Base-by-base conservation (phyloP, 2,797 vertebrate genomes). In the Microhierax caerulescens region DNA sequence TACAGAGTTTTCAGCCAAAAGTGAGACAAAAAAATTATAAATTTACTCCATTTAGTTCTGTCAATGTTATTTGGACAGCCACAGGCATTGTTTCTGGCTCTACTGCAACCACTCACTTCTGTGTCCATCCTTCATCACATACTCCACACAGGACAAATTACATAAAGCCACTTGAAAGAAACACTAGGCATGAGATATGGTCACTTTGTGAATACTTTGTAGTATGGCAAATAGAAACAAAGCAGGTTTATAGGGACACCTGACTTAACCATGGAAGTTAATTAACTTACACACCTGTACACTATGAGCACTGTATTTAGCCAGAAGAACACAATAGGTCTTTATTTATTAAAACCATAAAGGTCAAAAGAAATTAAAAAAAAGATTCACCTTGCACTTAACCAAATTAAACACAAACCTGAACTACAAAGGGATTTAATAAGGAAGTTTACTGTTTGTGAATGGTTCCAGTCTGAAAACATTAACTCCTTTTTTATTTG, bases 61-160 rank as follows among this genome's bases (percentile, higher is more conserved):
- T 22, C 39, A 48, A 4, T 75, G 74, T 81, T 77, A 47, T 81
- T 60, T 75, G 34, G 24, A 56, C 13, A 64, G 1, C 3, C 8
- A 21, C 3, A 1, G 16, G 1, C 56, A 37, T 23, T 54, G 11
- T 48, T 57, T 92, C 47, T 0, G 0, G 1, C 19, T 85, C 10
- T 65, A 11, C 21, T 61, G n/a, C 25, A 61, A 5, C 25, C 56
- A 74, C 14, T 2, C 36, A 39, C 23, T 45, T 61, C 22, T 27
- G 8, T 39, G 30, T 63, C 36, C 36, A 83, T 75, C 16, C 37
- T 82, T 82, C 27, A 13, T 20, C 21, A 18, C 1, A 0, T 19
- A 20, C n/a, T 65, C 32, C 0, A 1, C 13, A 45, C 25, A 3
- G 13, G 24, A 9, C 19, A 84, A 80, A 24, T 19, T 54, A 43